A percentile compares a stretch with the other conserved stretches of the same genome.
These are phyloP conservation scores for Melopsittacus undulatus DNA, from an alignment of 2,797 vertebrate genomes.

Conservation along the genomic window DNA sequence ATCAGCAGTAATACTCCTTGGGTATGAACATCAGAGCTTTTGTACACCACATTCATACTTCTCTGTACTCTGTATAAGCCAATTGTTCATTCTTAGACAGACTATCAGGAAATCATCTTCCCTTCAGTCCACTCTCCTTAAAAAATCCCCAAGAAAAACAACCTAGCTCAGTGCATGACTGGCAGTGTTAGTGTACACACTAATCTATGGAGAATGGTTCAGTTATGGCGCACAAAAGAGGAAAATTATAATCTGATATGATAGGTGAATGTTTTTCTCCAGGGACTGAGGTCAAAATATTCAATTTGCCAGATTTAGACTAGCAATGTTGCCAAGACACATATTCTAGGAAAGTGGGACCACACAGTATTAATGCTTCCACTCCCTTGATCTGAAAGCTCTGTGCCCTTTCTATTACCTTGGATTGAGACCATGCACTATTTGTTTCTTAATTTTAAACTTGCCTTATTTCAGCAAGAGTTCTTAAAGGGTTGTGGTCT, in stretches of 20 bases:
- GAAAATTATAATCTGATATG: slow-evolving; percentile 24
- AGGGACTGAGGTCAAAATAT: slow-evolving; percentile 14
- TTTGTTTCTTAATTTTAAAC: background rate
- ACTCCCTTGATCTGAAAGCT: background rate
- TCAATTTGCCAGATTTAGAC: slow-evolving; percentile 10
- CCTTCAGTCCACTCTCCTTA: background rate
- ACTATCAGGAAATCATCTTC: background rate
- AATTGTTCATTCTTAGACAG: background rate
- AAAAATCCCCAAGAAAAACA: background rate
- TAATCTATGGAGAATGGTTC: background rate
- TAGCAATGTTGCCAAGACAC: background rate
- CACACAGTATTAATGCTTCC: background rate
- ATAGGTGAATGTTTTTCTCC: background rate
- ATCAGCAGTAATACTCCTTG: background rate
- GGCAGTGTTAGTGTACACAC: background rate
- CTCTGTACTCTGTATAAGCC: background rate
- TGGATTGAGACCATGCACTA: background rate
- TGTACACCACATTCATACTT: background rate
- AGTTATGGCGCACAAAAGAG: background rate
- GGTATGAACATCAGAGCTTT: background rate
- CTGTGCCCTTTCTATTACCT: background rate
- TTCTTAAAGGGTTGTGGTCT: background rate
- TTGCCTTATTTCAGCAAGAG: slow-evolving; percentile 1
- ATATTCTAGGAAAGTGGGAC: background rate
- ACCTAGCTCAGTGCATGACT: background rate